Conservation (phyloP, 2,797 vertebrate species). For the Fundulus diaphanus region DNA sequence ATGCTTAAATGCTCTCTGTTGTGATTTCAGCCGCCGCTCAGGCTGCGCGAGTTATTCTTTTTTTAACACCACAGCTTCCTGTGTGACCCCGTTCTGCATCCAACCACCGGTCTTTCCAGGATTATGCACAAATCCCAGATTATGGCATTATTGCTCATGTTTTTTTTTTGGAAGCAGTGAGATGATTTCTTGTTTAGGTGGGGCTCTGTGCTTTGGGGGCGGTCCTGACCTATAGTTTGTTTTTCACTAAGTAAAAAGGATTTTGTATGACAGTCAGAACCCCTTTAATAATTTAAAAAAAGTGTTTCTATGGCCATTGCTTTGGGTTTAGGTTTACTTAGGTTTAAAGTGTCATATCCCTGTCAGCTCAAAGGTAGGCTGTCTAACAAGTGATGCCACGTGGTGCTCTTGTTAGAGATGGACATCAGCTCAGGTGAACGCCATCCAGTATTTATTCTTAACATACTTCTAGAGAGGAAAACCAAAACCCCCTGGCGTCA, state of each 20-base stretch:
- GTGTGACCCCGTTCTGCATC: constrained; percentile 50
- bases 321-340: too few relatives aligned
- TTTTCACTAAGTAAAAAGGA: too few relatives aligned
- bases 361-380: constrained; percentile 10
- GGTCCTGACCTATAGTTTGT: too few relatives aligned
- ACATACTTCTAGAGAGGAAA: neutral
- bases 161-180: constrained; percentile 9
- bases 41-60: constrained; percentile 43
- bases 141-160: constrained; percentile 60
- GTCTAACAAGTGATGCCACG: neutral
- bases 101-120: constrained; percentile 47
- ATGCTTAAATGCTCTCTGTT: constrained; percentile 30
- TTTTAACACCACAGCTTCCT: constrained; percentile 54
- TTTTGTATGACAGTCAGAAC: too few relatives aligned
- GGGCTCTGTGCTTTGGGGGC: neutral
- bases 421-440: neutral
- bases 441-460: neutral
- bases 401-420: neutral
- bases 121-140: constrained; percentile 75
- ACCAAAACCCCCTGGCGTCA: neutral
- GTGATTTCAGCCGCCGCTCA: constrained; percentile 36
- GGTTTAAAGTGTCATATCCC: too few relatives aligned
- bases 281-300: too few relatives aligned
- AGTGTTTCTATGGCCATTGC: too few relatives aligned
- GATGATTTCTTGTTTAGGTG: neutral